Evolutionary conservation across 2,888 invertebrate species (phyloP), one percentile per base, ranked within the genome.

Genomic region (Drosophila bunnanda): DNA sequence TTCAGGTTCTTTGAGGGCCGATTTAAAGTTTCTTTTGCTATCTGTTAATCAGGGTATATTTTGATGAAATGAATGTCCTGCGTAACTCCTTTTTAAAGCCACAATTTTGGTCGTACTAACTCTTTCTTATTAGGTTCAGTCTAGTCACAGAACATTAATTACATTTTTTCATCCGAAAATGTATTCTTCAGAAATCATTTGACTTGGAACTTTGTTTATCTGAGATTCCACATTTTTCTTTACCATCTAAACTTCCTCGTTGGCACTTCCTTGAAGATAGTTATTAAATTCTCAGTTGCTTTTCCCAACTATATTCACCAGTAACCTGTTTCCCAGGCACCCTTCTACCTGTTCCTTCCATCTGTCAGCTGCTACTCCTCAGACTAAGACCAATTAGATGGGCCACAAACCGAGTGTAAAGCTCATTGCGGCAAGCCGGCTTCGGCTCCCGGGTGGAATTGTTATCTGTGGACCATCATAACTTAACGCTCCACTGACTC

Each of bases 401-500:
- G 76, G 74, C 77, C 75, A 79, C 88, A 82, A 82, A 73, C 78
- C 71, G 61, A 70, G 77, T 82, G 85, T 67, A 85, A 82, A 75
- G 66, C 72, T 15, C 41, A 41, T 50, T 56, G 70, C 41, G 41
- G 48, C 41, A 44, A 55, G 55, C 48, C 44, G 68, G 13, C 44
- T 53, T 55, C 44, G 68, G 13, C 44, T 53, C 69, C 56, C 41
- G 52, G 34, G 15, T 54, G 30, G 48, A 57, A 69, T 62, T 58
- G 79, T 76, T 88, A 82, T 73, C 89, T 86, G 44, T 22, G 52
- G 66, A 78, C 72, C 72, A 65, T 72, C 82, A 83, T 83, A 83
- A 84, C 74, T 81, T 87, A 62, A 84, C 79, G 89, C 73, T 79
- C 79, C 46, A 88, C 64, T 80, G 88, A 83, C 69, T 89, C 61